A percentile compares a stretch with the other conserved stretches of the same genome.
Conservation (phyloP, 2,797 vertebrate species). For the Spheniscus humboldti region DNA sequence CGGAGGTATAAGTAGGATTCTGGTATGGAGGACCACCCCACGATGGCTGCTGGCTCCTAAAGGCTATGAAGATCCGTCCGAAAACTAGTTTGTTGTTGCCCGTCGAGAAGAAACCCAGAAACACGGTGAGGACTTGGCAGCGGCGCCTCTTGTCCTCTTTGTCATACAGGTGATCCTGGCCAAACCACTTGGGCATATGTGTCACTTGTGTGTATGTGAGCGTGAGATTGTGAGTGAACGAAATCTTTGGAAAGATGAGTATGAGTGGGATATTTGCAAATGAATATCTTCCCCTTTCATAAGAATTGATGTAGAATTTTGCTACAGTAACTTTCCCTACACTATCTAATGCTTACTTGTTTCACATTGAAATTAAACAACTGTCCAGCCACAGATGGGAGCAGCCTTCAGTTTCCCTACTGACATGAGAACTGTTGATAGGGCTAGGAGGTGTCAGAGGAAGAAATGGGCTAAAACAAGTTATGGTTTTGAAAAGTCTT, state of each 20-base stretch:
- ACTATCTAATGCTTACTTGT: neutral
- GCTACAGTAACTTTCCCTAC: neutral
- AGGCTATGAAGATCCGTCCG: neutral
- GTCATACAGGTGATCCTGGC: neutral
- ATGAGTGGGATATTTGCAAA: neutral
- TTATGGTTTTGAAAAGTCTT: neutral
- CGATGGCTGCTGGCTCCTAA: neutral
- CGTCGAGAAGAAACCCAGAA: neutral
- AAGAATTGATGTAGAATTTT: neutral
- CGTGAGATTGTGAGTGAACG: neutral
- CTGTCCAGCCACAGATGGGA: neutral
- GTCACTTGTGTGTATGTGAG: neutral
- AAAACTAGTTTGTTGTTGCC: neutral
- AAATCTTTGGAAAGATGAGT: neutral
- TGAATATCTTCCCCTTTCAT: neutral
- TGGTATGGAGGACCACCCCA: neutral
- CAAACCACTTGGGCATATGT: neutral
- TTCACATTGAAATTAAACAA: neutral
- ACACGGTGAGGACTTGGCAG: neutral
- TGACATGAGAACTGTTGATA: neutral
- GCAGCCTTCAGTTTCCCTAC: neutral
- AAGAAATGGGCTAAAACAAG: neutral
- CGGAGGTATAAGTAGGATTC: neutral
- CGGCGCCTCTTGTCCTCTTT: neutral
- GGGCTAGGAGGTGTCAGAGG: neutral